Percentiles rank a stretch among this genome's conserved stretches.
Evolutionary conservation across 1,140 invertebrate genomes (phyloP).

Genomic region (Subanguina moxae): DNA sequence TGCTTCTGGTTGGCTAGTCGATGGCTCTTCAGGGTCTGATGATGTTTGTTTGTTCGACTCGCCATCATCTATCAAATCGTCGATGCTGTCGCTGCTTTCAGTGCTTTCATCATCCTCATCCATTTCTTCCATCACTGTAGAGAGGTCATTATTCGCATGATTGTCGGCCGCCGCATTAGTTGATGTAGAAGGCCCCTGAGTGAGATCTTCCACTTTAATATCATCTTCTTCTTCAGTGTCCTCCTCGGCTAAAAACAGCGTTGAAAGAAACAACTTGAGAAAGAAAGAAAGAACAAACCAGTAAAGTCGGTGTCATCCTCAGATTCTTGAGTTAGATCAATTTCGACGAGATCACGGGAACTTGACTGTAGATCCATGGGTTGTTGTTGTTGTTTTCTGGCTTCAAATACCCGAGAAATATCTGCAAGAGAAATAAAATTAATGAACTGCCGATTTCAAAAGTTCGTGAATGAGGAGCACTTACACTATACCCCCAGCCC

Average conservation of each 20-base stretch:
- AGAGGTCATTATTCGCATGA: background rate
- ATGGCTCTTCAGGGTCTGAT: background rate
- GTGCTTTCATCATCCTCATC: slow-evolving; percentile 5
- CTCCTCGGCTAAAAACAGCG: background rate
- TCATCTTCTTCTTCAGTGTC: background rate
- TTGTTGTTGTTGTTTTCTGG: too few species aligned
- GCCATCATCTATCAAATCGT: background rate
- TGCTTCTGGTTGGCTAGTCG: background rate
- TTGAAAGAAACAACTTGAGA: too few species aligned
- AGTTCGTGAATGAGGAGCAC: too few species aligned
- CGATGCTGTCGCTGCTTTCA: background rate
- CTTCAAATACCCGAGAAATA: too few species aligned
- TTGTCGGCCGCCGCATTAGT: background rate
- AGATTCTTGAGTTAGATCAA: background rate
- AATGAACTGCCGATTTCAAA: too few species aligned
- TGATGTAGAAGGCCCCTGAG: background rate
- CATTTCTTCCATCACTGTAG: background rate
- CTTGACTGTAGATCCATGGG: background rate
- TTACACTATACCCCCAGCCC: too few species aligned
- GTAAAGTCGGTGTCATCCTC: background rate
- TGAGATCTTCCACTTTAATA: too few species aligned
- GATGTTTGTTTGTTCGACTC: background rate
- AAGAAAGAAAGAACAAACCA: too few species aligned
- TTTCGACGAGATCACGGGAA: background rate
- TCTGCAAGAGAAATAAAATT: too few species aligned